A percentile compares a stretch with the other conserved stretches of the same genome.
These are phyloP conservation scores for Scomber japonicus DNA, from an alignment of 2,113 vertebrate species.

Conservation along the genomic window DNA sequence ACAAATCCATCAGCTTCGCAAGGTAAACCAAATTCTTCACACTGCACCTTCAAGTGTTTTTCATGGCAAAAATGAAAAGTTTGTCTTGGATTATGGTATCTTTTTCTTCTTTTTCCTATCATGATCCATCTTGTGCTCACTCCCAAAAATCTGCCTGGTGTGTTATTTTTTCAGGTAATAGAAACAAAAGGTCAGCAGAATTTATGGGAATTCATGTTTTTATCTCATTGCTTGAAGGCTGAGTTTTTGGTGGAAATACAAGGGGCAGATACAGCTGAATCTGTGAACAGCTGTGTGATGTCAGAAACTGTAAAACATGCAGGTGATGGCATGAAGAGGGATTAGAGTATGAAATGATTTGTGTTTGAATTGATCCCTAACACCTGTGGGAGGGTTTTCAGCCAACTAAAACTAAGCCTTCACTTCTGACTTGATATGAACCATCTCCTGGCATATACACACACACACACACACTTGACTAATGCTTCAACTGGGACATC, in stretches of 20 bases:
- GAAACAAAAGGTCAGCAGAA: conserved; percentile 69
- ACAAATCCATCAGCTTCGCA: too few species aligned
- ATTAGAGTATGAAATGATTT: conserved; percentile 68
- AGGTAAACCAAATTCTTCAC: too few species aligned
- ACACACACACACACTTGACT: conserved; percentile 46
- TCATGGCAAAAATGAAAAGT: conserved; percentile 31
- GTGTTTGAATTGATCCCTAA: conserved; percentile 69
- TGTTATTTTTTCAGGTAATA: conserved; percentile 43
- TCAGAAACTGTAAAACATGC: conserved; percentile 47
- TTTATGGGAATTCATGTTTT: conserved; percentile 60
- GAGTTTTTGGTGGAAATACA: conserved; percentile 26
- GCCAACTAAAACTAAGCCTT: conserved; percentile 24
- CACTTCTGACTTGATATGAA: conserved; percentile 50
- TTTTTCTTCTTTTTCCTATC: conserved; percentile 49
- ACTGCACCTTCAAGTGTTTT: neutral
- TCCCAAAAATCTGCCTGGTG: conserved; percentile 43
- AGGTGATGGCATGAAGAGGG: conserved; percentile 39
- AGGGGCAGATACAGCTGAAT: conserved; percentile 16
- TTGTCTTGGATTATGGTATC: conserved; percentile 45
- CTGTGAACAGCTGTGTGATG: conserved; percentile 51
- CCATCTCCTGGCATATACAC: conserved; percentile 33
- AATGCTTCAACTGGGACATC: conserved; percentile 71
- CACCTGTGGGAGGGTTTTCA: conserved; percentile 66
- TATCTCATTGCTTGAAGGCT: conserved; percentile 27
- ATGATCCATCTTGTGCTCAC: conserved; percentile 44